A percentile compares a stretch with the other conserved stretches of the same genome.
These are phyloP conservation scores for Ciconia boyciana DNA, from an alignment of 2,113 vertebrate genomes.

Conservation along the genomic window DNA sequence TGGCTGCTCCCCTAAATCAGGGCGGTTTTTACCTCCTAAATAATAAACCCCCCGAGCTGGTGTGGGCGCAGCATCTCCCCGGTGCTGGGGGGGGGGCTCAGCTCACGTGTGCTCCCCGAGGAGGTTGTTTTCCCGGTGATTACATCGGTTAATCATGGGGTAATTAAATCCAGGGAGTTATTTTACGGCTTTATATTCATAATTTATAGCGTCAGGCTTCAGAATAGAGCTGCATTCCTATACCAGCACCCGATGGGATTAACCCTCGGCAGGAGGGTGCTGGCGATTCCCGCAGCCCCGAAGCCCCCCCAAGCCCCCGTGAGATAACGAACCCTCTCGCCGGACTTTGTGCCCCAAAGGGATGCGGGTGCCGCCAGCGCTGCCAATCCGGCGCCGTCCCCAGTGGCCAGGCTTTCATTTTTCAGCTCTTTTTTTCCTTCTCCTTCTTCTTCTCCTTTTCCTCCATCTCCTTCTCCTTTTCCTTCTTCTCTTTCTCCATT, in stretches of 20 bases:
- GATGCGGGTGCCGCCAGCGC: not conserved
- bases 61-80: not conserved
- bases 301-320: fast-evolving
- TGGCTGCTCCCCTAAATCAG: not conserved
- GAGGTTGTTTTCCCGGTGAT: not conserved
- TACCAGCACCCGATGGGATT: not conserved
- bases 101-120: not conserved
- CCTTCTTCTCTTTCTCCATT: fast-evolving
- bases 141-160: not conserved
- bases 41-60: not conserved
- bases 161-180: not conserved
- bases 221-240: fast-evolving
- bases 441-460: fast-evolving
- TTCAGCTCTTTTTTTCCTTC: too few relatives aligned
- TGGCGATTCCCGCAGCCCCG: fast-evolving
- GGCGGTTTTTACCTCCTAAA: not conserved
- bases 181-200: not conserved
- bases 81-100: not conserved
- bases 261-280: not conserved
- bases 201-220: not conserved
- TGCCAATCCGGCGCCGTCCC: fast-evolving
- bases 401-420: not conserved
- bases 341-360: not conserved
- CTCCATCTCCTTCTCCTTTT: not conserved
- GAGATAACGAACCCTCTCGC: not conserved